Evolutionary conservation across 2,888 invertebrate species (phyloP).

Genomic region (Steromphala cineraria): DNA sequence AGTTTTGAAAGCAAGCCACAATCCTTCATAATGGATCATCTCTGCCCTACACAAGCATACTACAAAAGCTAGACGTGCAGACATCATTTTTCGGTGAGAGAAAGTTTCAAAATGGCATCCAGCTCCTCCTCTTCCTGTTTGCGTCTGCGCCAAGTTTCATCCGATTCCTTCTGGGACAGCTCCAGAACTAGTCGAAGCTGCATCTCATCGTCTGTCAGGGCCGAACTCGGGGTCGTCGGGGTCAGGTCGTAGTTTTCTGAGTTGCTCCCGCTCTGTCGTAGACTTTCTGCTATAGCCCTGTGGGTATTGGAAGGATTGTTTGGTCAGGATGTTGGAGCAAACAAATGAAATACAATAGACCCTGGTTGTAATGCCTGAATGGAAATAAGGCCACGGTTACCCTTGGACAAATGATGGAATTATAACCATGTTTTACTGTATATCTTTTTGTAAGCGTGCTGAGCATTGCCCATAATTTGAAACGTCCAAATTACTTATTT

Average conservation of each 20-base stretch:
- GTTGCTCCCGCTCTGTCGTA: constrained; percentile 38
- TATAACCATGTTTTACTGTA: no score
- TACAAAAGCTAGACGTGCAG: background rate
- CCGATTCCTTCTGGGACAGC: constrained; percentile 67
- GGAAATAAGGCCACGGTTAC: no score
- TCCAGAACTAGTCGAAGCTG: constrained; percentile 71
- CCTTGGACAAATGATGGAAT: no score
- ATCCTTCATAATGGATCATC: no score
- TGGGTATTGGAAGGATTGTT: constrained; percentile 31
- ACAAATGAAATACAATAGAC: no score
- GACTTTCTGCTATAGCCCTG: constrained; percentile 76
- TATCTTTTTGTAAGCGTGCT: no score
- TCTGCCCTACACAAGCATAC: no score
- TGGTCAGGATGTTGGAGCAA: background rate
- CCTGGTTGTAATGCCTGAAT: no score
- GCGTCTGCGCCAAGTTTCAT: constrained; percentile 55
- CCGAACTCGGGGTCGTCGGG: background rate
- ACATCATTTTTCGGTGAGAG: constrained; percentile 72
- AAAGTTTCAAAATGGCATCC: constrained; percentile 71
- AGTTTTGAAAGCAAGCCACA: no score
- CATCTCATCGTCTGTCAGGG: constrained; percentile 61
- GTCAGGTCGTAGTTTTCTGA: constrained; percentile 23
- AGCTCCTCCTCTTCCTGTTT: constrained; percentile 74
- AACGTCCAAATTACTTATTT: no score
- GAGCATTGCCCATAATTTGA: no score